These are phyloP conservation scores for Anolis sagrei DNA, from an alignment of 2,113 vertebrate genomes.

Conservation along the genomic window DNA sequence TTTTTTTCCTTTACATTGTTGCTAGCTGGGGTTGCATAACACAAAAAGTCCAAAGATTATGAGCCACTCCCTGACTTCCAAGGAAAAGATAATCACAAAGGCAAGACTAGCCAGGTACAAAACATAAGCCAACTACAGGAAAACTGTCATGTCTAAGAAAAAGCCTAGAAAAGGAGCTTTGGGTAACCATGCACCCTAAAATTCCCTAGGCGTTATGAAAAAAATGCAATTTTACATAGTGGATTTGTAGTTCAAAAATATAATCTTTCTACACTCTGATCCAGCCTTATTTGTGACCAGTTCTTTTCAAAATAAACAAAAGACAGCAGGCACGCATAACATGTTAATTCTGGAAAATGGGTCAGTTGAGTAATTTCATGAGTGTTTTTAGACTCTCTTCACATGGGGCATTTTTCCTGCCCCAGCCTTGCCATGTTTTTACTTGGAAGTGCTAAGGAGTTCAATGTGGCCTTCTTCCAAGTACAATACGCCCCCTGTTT, in stretches of 20 bases:
- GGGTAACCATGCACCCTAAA: not conserved
- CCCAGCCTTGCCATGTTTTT: not conserved
- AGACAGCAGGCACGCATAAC: not conserved
- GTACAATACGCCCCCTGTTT: too few relatives aligned
- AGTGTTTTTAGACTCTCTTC: not conserved
- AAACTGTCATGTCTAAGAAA: too few relatives aligned
- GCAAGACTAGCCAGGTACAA: too few relatives aligned
- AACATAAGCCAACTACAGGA: too few relatives aligned
- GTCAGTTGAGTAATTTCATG: not conserved
- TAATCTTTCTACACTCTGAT: not conserved
- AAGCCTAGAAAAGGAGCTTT: not conserved
- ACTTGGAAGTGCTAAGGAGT: not conserved
- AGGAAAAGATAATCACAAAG: too few relatives aligned
- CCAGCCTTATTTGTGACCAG: slow-evolving; percentile 25
- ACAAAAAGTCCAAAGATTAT: too few relatives aligned
- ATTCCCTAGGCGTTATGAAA: not conserved
- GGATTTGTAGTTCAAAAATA: too few relatives aligned
- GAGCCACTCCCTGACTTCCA: too few relatives aligned
- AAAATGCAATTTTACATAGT: too few relatives aligned
- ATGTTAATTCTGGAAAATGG: too few relatives aligned
- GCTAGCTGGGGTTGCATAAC: not conserved
- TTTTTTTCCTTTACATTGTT: not conserved
- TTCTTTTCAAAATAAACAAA: slow-evolving; percentile 25
- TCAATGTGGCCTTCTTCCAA: not conserved
- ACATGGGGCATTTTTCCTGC: not conserved